These are phyloP conservation scores for Drosophila multiciliata DNA, from an alignment of 2,888 invertebrate genomes.

Conservation along the genomic window DNA sequence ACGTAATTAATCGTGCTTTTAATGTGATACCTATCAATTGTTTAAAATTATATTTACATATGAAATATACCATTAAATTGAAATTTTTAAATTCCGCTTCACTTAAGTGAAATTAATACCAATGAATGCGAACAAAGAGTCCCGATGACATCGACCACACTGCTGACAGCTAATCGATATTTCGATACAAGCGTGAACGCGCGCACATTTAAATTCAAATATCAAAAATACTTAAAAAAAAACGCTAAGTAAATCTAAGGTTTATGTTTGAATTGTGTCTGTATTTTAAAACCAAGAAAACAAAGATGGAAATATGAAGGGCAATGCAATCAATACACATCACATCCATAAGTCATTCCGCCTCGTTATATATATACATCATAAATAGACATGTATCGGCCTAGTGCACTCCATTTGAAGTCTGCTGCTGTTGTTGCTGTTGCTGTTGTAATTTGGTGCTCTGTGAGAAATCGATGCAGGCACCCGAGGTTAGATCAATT, in stretches of 20 bases:
- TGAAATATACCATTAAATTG: not conserved
- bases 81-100: not conserved
- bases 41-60: not conserved
- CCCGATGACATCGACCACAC: not conserved
- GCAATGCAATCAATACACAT: conserved; percentile 42
- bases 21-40: not conserved
- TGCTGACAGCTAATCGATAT: not conserved
- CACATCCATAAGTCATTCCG: conserved; percentile 35
- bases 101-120: not conserved
- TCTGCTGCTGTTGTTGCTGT: conserved; percentile 42
- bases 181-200: not conserved
- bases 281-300: conserved; percentile 58
- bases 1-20: not conserved
- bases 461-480: conserved; percentile 85
- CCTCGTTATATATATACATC: conserved; percentile 27
- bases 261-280: conserved; percentile 31
- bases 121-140: not conserved
- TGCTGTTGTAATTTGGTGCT: conserved; percentile 79
- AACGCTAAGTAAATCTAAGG: not conserved
- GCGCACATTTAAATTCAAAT: conserved; percentile 15
- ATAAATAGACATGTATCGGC: conserved; percentile 11
- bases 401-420: conserved; percentile 55
- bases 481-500: conserved; percentile 84
- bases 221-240: conserved; percentile 6
- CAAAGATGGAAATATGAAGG: conserved; percentile 27